Base-by-base conservation (phyloP, 2,797 vertebrate species). In the Rhabdomys pumilio region DNA sequence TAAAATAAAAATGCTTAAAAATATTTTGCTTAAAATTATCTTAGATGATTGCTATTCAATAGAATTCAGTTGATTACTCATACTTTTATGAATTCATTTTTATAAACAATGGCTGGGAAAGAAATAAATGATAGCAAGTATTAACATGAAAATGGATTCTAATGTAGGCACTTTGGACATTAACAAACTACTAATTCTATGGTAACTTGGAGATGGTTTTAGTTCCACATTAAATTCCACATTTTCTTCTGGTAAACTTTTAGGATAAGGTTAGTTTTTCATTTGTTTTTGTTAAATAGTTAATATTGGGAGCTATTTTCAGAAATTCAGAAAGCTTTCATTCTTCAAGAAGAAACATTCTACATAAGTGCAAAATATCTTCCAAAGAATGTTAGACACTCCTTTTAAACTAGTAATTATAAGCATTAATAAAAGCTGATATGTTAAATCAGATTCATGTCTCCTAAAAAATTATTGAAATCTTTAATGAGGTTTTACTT, bases 101-200 rank as follows among this genome's bases (percentile, higher is more conserved):
- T 59, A 94, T 94, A 92, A 96, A 92, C 91, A 96, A 83, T 6
- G 87, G 89, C 82, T 77, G 14, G 17, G 20, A 90, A 95, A 87
- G 77, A 38, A 95, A 94, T 11, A 50, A 50, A 50, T 50, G 81
- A 89, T 88, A 80, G 84, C 72, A 41, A 77, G 8, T 14, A 79
- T 22, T 61, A 93, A 59, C 24, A 82, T 69, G 17, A 65, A 91
- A 92, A 93, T 55, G 29, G 9, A 53, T 50, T 12, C 14, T 26
- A 55, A 12, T 22, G 89, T 11, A 89, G 67, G 4, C 4, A 80
- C 41, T 22, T 91, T 89, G 89, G 59, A 53, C 31, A 82, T 0
- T 34, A 90, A 75, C 2, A 79, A 92, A 88, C 24, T 8, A 88
- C 69, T 83, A 93, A 94, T 82, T 77, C 79, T 79, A 81, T 63